These are phyloP conservation scores for Morone chrysops DNA, from an alignment of 2,113 vertebrate species.

Conservation along the genomic window DNA sequence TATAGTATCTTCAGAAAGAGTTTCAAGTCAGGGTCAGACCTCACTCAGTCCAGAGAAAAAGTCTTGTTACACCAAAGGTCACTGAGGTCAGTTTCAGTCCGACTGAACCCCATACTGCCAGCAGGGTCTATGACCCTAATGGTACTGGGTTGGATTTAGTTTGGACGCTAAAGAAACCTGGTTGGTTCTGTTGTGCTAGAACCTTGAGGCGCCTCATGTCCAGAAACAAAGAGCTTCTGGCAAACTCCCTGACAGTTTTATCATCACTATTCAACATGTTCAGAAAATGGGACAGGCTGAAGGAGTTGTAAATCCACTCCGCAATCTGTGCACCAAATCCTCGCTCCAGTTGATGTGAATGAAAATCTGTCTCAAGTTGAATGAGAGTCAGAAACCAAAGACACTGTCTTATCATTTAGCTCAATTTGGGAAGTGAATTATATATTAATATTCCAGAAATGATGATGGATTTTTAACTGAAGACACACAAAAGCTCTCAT, in stretches of 20 bases:
- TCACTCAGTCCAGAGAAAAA: not conserved
- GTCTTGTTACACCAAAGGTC: constrained; percentile 5
- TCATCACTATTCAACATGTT: constrained; percentile 43
- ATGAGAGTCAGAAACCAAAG: not conserved
- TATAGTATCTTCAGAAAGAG: constrained; percentile 11
- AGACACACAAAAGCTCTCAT: not conserved
- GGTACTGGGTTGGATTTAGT: not conserved
- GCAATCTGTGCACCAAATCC: constrained; percentile 43
- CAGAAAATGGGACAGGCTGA: constrained; percentile 34
- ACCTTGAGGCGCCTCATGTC: constrained; percentile 9
- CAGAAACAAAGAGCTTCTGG: constrained; percentile 30
- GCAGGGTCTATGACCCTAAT: not conserved
- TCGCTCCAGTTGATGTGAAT: constrained; percentile 34
- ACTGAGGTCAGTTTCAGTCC: not conserved
- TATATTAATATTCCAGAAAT: not conserved
- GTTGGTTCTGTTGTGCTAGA: not conserved
- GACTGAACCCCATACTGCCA: no score
- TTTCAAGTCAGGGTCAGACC: not conserved
- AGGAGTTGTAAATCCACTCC: constrained; percentile 44
- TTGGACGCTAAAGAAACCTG: constrained; percentile 9
- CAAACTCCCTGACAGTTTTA: constrained; percentile 41
- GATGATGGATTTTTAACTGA: not conserved
- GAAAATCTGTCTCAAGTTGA: constrained; percentile 33
- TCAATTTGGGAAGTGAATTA: not conserved
- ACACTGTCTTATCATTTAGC: not conserved